Conservation (phyloP, 2,113 vertebrate species). For the Cyanistes caeruleus region DNA sequence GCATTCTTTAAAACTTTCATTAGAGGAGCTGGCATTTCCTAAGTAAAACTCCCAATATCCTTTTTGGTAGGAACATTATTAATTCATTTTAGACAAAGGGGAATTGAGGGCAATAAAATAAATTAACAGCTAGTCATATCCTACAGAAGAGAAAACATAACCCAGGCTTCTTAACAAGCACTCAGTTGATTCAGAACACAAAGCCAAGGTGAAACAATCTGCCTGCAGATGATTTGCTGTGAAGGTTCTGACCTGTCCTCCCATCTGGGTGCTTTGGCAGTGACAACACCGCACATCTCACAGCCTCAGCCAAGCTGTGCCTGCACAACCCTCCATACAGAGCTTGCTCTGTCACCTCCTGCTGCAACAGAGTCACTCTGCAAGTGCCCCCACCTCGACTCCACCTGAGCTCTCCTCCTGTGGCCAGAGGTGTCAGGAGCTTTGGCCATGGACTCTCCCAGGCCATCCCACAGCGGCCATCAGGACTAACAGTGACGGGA, state of each 20-base stretch:
- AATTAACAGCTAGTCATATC: not conserved
- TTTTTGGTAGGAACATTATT: not conserved
- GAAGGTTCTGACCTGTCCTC: not conserved
- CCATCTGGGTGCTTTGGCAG: not conserved
- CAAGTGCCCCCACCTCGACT: not conserved
- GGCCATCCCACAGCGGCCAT: not conserved
- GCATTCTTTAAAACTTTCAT: not conserved
- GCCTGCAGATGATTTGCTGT: not conserved
- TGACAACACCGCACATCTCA: not conserved
- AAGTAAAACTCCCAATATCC: not conserved
- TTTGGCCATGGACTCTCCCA: not conserved
- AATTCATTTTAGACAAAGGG: not conserved
- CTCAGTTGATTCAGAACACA: not conserved
- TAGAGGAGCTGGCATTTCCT: not conserved
- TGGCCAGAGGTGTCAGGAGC: fast-evolving
- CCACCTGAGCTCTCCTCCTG: not conserved
- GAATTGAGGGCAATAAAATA: not conserved
- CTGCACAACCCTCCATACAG: not conserved
- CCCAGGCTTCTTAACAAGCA: not conserved
- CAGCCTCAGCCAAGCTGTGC: not conserved
- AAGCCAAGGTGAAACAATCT: not conserved
- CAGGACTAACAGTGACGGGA: not conserved
- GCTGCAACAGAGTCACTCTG: fast-evolving
- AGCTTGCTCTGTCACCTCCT: not conserved
- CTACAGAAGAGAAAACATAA: not conserved